Evolutionary conservation across 1,140 invertebrate species (phyloP).

Genomic region (Hycleus cichorii): DNA sequence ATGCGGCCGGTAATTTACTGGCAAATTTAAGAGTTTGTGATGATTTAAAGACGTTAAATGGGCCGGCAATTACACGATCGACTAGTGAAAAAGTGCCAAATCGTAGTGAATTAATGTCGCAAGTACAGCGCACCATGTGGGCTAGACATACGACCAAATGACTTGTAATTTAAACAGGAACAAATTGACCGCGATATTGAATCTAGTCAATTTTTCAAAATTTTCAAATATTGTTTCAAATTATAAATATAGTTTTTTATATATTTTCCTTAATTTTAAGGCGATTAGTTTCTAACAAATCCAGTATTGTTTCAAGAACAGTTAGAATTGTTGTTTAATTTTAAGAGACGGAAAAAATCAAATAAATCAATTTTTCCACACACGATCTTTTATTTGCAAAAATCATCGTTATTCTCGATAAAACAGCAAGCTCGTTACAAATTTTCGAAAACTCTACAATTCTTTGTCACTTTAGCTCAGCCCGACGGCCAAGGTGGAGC

Average conservation of each 20-base stretch:
- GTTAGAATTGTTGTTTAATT: too few relatives aligned
- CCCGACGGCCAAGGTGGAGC: slow-evolving; percentile 61
- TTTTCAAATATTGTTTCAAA: neutral
- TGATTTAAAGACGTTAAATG: slow-evolving; percentile 27
- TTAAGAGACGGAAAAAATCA: neutral
- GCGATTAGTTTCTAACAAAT: neutral
- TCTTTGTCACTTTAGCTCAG: slow-evolving; percentile 46
- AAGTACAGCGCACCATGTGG: slow-evolving; percentile 71
- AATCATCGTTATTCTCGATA: too few relatives aligned
- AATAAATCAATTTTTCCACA: neutral
- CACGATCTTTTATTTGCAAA: neutral
- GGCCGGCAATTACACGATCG: slow-evolving; percentile 63
- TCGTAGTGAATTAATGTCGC: slow-evolving; percentile 73
- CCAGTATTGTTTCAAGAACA: too few relatives aligned
- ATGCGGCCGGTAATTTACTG: slow-evolving; percentile 27
- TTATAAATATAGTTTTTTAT: slow-evolving; percentile 1
- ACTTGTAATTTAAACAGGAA: neutral
- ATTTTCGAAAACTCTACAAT: too few relatives aligned
- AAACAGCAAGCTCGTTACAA: too few relatives aligned
- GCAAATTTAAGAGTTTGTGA: slow-evolving; percentile 44
- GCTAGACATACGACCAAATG: slow-evolving; percentile 79
- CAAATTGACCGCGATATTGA: too few relatives aligned
- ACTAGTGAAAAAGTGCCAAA: slow-evolving; percentile 79
- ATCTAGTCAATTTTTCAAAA: neutral
- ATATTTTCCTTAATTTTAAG: neutral